Evolutionary conservation across 2,113 vertebrate species (phyloP).

Genomic region (Cygnus buccinator): DNA sequence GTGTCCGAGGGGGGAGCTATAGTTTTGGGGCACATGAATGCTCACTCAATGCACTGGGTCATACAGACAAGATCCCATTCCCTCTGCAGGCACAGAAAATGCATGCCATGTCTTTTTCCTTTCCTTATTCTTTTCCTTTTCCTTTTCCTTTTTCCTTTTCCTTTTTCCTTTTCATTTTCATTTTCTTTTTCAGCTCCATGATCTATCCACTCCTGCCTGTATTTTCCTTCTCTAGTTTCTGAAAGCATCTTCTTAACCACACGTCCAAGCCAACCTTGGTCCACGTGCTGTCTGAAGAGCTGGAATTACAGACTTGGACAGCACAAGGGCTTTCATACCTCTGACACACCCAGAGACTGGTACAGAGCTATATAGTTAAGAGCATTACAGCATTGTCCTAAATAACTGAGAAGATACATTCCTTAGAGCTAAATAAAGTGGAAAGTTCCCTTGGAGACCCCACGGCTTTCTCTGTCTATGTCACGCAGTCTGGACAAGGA

Average conservation of each 20-base stretch:
- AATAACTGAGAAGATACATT: conserved; percentile 39
- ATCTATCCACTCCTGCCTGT: neutral
- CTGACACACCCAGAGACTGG: conserved; percentile 23
- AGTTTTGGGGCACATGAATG: neutral
- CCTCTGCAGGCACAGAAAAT: neutral
- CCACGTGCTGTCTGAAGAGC: neutral
- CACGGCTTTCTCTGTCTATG: conserved; percentile 27
- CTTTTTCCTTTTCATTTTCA: too few species aligned
- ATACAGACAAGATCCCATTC: neutral
- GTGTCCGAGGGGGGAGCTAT: neutral
- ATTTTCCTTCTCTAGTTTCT: neutral
- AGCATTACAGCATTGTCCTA: conserved; percentile 16
- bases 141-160: neutral
- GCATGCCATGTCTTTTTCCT: neutral
- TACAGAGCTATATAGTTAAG: conserved; percentile 26
- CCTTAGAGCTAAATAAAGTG: conserved; percentile 29
- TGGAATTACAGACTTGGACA: neutral
- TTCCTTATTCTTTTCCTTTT: neutral
- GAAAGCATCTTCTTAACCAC: neutral
- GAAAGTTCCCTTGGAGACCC: conserved; percentile 48
- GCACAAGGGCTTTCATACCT: neutral
- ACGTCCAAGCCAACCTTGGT: neutral
- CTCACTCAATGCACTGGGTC: neutral
- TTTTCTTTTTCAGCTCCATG: neutral
- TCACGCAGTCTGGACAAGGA: conserved; percentile 24